A percentile compares a stretch with the other conserved stretches of the same genome.
phyloP scores from a whole-genome alignment of 1,140 invertebrate genomes.

The Pseudomyrmex gracilis region DNA sequence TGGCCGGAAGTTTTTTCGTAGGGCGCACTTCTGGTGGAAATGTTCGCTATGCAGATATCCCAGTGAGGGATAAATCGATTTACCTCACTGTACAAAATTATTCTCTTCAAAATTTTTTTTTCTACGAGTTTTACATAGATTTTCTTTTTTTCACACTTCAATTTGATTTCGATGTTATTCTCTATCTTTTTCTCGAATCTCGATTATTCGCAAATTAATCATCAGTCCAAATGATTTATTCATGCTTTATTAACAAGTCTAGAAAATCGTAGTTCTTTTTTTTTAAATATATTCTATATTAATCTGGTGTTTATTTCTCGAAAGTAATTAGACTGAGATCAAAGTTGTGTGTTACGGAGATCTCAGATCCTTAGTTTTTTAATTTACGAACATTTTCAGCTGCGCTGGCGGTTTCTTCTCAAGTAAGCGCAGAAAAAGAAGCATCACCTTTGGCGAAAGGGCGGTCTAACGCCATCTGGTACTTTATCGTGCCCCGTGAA shows the following conservation, averaged over 20 bases:
- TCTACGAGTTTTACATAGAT: too few species aligned
- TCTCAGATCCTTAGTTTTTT: not conserved
- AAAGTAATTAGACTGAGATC: not conserved
- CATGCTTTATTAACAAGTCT: too few species aligned
- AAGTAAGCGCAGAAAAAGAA: slow-evolving; percentile 20
- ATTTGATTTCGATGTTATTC: too few species aligned
- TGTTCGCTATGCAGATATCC: not conserved
- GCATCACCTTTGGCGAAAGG: slow-evolving; percentile 48
- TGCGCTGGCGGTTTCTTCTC: not conserved
- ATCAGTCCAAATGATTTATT: too few species aligned
- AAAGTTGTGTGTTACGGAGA: not conserved
- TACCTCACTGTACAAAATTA: not conserved
- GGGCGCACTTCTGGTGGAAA: slow-evolving; percentile 51
- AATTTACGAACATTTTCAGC: slow-evolving; percentile 15
- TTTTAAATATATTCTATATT: not conserved
- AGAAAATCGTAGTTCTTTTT: too few species aligned
- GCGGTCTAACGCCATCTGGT: slow-evolving; percentile 35
- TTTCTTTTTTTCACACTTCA: too few species aligned
- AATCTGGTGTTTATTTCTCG: slow-evolving; percentile 10
- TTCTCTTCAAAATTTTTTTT: too few species aligned
- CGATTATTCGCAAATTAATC: too few species aligned
- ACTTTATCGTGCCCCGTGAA: slow-evolving; percentile 60
- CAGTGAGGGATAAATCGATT: slow-evolving; percentile 15
- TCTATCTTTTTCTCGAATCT: too few species aligned
- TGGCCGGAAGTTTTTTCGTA: slow-evolving; percentile 43